Base-by-base conservation (phyloP, 2,113 vertebrate species). In the Microcebus murinus region DNA sequence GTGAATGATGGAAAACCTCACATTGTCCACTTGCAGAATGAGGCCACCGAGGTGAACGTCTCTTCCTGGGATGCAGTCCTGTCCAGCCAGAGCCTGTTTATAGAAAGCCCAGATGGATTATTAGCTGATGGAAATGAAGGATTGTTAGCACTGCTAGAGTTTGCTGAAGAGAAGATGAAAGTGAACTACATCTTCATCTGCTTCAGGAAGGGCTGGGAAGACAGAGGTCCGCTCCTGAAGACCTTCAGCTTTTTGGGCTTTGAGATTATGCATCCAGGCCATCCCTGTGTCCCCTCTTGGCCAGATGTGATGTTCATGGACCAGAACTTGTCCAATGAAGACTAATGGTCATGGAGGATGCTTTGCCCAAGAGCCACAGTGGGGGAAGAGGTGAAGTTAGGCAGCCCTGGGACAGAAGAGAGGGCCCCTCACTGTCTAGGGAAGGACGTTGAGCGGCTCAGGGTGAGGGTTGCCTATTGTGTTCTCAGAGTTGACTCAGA, bases 191-290 rank as follows among this genome's bases (percentile, higher is more conserved):
- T 99, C 98, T 99, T 99, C 98, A 98, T 99, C 98, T 99, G 99
- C 99, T 99, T 99, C 98, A 98, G 99, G 93, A 99, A 99, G 99
- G 99, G 98, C 98, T 99, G 99, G 98, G 99, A 99, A 97, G 99
- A 99, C 97, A 98, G 99, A 99, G 99, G 99, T 98, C 98, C 99
- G 25, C 99, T 99, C 97, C 99, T 99, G 98, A 99, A 99, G 99
- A 99, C 99, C 5, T 99, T 99, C 98, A 99, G 99, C 98, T 99
- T 99, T 98, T 97, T 99, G 99, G 99, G 99, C 98, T 99, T 99
- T 97, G 99, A 99, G 98, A 99, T 99, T 83, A 99, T 99, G 98
- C 99, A 99, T 96, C 99, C 99, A 55, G 99, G 99, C 50, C 99
- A 99, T 97, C 99, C 99, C 23, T 98, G 99, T 94, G 99, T 99